Evolutionary conservation across 2,888 invertebrate species (phyloP).

Genomic region (Drosophila incognita): DNA sequence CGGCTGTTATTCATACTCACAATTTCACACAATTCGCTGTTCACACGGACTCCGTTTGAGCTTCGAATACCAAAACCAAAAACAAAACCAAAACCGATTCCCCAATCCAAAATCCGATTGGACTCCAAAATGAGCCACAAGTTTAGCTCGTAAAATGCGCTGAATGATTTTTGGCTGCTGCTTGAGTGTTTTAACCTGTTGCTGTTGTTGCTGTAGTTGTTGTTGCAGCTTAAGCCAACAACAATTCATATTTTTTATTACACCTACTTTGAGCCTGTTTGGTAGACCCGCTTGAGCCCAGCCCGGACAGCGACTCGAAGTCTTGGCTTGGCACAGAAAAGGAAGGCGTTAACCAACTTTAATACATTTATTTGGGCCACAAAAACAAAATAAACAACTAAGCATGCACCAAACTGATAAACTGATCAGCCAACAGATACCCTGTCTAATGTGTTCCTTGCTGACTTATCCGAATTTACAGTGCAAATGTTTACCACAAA

Average conservation of each 20-base stretch:
- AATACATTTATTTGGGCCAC: conserved; percentile 83
- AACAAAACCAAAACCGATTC: background rate
- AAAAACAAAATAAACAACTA: conserved; percentile 47
- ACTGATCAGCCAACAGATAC: background rate
- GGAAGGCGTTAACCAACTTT: conserved; percentile 82
- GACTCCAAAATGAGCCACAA: conserved; percentile 19
- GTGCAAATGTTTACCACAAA: background rate
- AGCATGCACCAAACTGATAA: background rate
- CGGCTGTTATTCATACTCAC: conserved; percentile 25
- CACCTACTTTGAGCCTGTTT: conserved; percentile 66
- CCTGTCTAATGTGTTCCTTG: background rate
- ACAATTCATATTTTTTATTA: conserved; percentile 79
- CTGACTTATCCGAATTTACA: background rate
- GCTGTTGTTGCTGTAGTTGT: conserved; percentile 21
- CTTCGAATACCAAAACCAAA: conserved; percentile 1
- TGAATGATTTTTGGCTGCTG: conserved; percentile 69
- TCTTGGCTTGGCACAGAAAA: conserved; percentile 31
- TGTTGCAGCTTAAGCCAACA: conserved; percentile 71
- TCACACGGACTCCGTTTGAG: conserved; percentile 20
- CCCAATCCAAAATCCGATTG: conserved; percentile 14
- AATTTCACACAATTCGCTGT: conserved; percentile 21
- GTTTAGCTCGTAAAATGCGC: conserved; percentile 59
- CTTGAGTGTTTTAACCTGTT: conserved; percentile 38
- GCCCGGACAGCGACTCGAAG: conserved; percentile 14
- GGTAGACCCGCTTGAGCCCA: conserved; percentile 9